Evolutionary conservation across 1,140 invertebrate species (phyloP).

Genomic region (Oryctes rhinoceros): DNA sequence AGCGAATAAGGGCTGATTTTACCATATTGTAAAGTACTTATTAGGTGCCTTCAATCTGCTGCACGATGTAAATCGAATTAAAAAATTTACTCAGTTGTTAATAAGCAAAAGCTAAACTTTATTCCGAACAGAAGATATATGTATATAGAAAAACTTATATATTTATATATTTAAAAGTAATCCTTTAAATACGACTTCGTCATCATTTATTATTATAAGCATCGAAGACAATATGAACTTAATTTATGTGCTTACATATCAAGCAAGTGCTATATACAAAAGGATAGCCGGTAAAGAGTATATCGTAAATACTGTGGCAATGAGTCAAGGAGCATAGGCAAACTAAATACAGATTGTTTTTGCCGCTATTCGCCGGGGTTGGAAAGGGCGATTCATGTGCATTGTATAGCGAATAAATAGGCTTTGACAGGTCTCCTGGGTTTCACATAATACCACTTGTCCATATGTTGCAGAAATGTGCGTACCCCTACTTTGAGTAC

Average conservation of each 20-base stretch:
- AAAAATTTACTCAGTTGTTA: neutral
- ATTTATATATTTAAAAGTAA: too few relatives aligned
- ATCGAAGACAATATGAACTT: too few relatives aligned
- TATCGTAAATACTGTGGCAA: conserved; percentile 26
- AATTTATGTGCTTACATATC: neutral
- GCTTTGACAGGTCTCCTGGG: conserved; percentile 57
- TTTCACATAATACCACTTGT: conserved; percentile 57
- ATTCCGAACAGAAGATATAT: too few relatives aligned
- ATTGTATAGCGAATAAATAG: conserved; percentile 55
- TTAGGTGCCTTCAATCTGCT: conserved; percentile 7
- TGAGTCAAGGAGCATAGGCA: conserved; percentile 40
- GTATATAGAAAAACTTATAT: too few relatives aligned
- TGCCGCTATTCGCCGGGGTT: conserved; percentile 35
- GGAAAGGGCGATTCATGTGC: conserved; percentile 47
- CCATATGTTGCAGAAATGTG: conserved; percentile 53
- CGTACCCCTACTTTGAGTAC: conserved; percentile 23
- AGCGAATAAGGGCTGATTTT: conserved; percentile 31
- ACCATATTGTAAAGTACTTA: conserved; percentile 31
- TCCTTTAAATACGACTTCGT: too few relatives aligned
- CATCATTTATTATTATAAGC: too few relatives aligned
- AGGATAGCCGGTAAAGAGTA: neutral
- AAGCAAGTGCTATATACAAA: neutral
- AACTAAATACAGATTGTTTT: conserved; percentile 44
- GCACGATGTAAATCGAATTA: conserved; percentile 14
- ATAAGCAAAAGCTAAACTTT: neutral